phyloP scores from a whole-genome alignment of 2,113 vertebrate genomes.

The Scartelaos histophorus region DNA sequence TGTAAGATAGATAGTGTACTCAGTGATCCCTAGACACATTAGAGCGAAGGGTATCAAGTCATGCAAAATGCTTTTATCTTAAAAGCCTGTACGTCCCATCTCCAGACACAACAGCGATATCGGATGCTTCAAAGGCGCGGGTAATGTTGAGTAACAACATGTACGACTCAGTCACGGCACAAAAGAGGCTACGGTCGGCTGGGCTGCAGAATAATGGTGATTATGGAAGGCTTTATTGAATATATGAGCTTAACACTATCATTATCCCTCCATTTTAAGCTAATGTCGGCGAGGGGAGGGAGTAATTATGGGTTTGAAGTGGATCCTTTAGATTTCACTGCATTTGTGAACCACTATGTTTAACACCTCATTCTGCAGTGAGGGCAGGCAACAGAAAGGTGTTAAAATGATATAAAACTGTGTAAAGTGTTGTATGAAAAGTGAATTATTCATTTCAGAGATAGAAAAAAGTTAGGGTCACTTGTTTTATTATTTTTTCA shows the following conservation, averaged over 20 bases:
- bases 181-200: slow-evolving; percentile 11
- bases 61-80: slow-evolving; percentile 12
- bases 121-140: slow-evolving; percentile 8
- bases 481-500: background rate
- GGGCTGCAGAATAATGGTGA: slow-evolving; percentile 10
- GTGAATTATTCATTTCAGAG: background rate
- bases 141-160: slow-evolving; percentile 14
- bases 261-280: slow-evolving; percentile 6
- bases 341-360: slow-evolving; percentile 2
- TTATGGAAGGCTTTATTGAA: slow-evolving; percentile 10
- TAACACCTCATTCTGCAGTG: background rate
- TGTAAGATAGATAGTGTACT: slow-evolving; percentile 8
- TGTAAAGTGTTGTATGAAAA: background rate
- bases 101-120: slow-evolving; percentile 13
- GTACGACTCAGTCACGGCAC: background rate
- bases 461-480: background rate
- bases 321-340: slow-evolving; percentile 2
- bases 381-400: background rate
- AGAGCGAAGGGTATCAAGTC: slow-evolving; percentile 17
- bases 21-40: slow-evolving; percentile 11
- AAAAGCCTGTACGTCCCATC: slow-evolving; percentile 2
- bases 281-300: slow-evolving; percentile 7
- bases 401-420: background rate
- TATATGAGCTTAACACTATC: slow-evolving; percentile 14
- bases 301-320: slow-evolving; percentile 9